A percentile compares a stretch with the other conserved stretches of the same genome.
Conservation (phyloP, 2,888 invertebrate genomes). For the Drosophila diplacantha region DNA sequence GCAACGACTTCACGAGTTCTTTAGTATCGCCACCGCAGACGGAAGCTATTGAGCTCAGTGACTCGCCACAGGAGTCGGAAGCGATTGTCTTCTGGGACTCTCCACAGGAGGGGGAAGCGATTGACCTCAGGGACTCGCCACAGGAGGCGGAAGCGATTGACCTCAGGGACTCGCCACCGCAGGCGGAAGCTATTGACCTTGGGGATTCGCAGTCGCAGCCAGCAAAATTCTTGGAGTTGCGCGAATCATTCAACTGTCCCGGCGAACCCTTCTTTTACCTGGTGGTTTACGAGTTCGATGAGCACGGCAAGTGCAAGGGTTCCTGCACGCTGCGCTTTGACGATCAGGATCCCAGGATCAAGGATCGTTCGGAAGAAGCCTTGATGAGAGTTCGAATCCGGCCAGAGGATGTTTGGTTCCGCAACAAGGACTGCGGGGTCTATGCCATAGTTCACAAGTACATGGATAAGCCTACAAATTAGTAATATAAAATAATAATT, state of each 20-base stretch:
- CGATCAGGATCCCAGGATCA: constrained; percentile 37
- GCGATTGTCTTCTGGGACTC: background rate
- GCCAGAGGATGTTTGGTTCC: constrained; percentile 41
- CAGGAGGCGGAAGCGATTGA: background rate
- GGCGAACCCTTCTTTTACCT: constrained; percentile 38
- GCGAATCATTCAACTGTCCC: constrained; percentile 11
- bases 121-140: background rate
- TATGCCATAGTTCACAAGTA: constrained; percentile 9
- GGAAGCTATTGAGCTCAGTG: background rate
- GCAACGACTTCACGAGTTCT: background rate
- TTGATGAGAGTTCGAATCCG: constrained; percentile 25
- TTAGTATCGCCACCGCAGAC: background rate
- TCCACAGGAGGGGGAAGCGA: background rate
- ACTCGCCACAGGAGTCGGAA: background rate
- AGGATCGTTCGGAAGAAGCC: constrained; percentile 34
- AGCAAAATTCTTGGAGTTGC: constrained; percentile 26
- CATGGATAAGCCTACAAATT: background rate
- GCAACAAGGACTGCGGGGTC: constrained; percentile 31
- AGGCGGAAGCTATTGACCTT: background rate
- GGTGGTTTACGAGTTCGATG: constrained; percentile 44
- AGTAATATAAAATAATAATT: background rate
- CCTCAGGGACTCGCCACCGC: background rate
- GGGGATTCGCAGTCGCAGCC: background rate
- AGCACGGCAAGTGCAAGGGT: constrained; percentile 29
- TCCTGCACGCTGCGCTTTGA: constrained; percentile 45